Percentiles rank a stretch among this genome's conserved stretches.
Conservation (phyloP, 1,140 invertebrate species). For the Helicoverpa armigera region DNA sequence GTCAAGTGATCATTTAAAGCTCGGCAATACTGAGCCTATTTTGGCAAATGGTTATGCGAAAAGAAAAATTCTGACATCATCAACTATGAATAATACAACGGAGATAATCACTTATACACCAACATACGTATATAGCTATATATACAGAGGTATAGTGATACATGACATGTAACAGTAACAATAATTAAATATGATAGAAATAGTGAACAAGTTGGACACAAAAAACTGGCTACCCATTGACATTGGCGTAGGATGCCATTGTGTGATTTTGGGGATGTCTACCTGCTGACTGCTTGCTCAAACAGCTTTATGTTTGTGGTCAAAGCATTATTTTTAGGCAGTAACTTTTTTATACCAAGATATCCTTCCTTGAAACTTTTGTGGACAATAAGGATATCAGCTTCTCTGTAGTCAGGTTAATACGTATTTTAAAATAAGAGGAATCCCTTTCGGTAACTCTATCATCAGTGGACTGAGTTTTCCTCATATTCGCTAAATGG, state of each 20-base stretch:
- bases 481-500: no score
- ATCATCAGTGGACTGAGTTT: no score
- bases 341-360: background rate
- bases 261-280: background rate
- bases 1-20: background rate
- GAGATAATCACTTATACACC: conserved; percentile 54
- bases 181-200: conserved; percentile 5
- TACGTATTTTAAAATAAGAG: no score
- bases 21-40: conserved; percentile 33
- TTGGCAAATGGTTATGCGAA: conserved; percentile 48
- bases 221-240: background rate
- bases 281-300: background rate
- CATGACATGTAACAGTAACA: conserved; percentile 6
- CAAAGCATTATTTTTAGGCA: background rate
- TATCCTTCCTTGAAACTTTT: no score
- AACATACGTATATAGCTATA: background rate
- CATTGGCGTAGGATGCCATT: background rate
- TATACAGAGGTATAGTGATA: conserved; percentile 9
- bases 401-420: no score
- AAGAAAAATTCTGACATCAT: conserved; percentile 57
- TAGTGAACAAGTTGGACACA: background rate
- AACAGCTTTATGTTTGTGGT: background rate
- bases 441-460: no score
- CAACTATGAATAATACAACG: conserved; percentile 57
- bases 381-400: no score